These are phyloP conservation scores for Kryptopterus vitreolus DNA, from an alignment of 2,797 vertebrate genomes.

Conservation along the genomic window DNA sequence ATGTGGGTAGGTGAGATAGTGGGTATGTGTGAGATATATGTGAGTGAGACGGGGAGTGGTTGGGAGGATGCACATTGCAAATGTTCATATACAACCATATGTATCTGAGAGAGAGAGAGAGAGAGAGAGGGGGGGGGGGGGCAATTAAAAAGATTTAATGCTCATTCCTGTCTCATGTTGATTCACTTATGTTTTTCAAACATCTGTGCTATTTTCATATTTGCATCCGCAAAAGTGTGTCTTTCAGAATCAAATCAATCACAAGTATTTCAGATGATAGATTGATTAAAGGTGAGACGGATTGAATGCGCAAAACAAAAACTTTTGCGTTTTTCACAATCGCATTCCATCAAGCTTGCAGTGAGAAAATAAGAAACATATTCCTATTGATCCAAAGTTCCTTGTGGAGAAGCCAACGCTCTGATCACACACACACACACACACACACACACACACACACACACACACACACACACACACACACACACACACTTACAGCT, in stretches of 20 bases:
- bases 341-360: background rate
- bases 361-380: conserved; percentile 6
- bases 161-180: background rate
- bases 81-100: too few relatives aligned
- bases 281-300: background rate
- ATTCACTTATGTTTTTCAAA: background rate
- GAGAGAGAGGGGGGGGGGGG: too few relatives aligned
- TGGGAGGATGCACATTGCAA: background rate
- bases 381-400: conserved; percentile 10
- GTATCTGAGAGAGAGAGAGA: too few relatives aligned
- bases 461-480: too few relatives aligned
- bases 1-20: too few relatives aligned
- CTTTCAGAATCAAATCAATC: background rate
- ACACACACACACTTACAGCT: conserved; percentile 6
- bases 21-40: too few relatives aligned
- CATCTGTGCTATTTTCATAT: background rate
- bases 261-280: background rate
- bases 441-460: too few relatives aligned
- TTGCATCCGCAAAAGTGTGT: background rate
- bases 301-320: background rate
- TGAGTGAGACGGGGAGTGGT: too few relatives aligned
- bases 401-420: conserved; percentile 11
- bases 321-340: background rate
- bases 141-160: background rate
- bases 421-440: conserved; percentile 2